phyloP scores from a whole-genome alignment of 1,140 invertebrate species.

The Plodia interpunctella region DNA sequence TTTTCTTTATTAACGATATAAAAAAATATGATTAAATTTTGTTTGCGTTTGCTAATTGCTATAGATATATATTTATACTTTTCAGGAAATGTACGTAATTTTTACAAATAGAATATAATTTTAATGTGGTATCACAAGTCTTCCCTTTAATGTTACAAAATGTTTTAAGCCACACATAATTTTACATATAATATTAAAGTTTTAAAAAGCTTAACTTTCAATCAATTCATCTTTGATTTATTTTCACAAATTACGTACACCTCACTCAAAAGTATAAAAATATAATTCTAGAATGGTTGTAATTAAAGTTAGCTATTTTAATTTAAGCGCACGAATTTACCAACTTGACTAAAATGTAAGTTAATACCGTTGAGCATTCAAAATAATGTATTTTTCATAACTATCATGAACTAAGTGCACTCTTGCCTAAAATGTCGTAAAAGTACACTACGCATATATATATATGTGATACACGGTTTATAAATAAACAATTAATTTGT shows the following conservation, averaged over 20 bases:
- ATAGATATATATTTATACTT: background rate
- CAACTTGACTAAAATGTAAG: slow-evolving; percentile 40
- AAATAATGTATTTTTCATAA: slow-evolving; percentile 66
- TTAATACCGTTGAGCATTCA: slow-evolving; percentile 52
- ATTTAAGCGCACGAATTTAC: slow-evolving; percentile 59
- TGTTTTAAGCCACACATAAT: background rate
- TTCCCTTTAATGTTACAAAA: background rate
- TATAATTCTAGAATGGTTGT: background rate
- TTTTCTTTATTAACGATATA: no score
- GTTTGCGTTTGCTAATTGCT: slow-evolving; percentile 3
- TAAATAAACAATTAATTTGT: slow-evolving; percentile 72
- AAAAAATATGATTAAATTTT: background rate
- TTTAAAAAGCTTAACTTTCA: background rate
- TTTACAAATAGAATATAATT: background rate
- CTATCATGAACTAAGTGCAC: slow-evolving; percentile 64
- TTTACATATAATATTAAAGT: background rate
- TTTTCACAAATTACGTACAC: background rate
- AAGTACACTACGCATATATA: slow-evolving; percentile 70
- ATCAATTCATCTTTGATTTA: background rate
- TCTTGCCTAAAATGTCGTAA: slow-evolving; percentile 68
- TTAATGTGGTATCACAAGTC: background rate
- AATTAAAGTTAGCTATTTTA: slow-evolving; percentile 36
- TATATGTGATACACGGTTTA: slow-evolving; percentile 74
- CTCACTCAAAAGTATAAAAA: background rate
- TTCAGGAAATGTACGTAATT: background rate